These are phyloP conservation scores for Vulpes ferrilata DNA, from an alignment of 2,113 vertebrate species.

Conservation along the genomic window DNA sequence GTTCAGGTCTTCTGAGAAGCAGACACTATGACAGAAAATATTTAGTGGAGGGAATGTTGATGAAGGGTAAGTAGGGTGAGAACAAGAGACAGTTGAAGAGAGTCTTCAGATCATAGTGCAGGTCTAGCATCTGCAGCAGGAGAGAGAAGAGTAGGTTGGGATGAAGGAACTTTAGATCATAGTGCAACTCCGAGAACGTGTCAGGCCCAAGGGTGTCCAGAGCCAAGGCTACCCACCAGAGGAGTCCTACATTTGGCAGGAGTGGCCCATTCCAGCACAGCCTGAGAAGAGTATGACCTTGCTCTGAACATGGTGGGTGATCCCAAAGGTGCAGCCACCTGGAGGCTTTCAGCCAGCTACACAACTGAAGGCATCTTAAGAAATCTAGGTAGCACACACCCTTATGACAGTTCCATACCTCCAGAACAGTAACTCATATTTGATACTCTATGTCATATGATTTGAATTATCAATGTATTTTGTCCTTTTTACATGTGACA, in stretches of 20 bases:
- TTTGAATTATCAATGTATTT: neutral
- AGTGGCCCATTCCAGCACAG: neutral
- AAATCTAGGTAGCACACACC: accelerated
- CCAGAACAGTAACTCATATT: neutral
- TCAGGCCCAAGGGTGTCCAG: accelerated
- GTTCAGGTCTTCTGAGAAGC: neutral
- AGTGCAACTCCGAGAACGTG: accelerated
- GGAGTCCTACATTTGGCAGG: too few species aligned
- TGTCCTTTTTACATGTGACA: neutral
- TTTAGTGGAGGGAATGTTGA: neutral
- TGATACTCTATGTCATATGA: too few species aligned
- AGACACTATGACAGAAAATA: neutral
- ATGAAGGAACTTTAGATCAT: neutral
- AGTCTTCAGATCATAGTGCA: too few species aligned
- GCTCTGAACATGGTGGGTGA: neutral
- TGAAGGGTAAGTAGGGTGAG: too few species aligned
- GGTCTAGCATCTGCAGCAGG: too few species aligned
- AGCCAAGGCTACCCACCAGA: too few species aligned
- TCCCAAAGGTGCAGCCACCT: neutral
- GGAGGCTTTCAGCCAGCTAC: accelerated
- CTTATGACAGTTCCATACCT: neutral
- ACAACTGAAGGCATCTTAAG: neutral
- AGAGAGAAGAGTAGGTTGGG: neutral
- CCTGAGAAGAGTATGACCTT: neutral
- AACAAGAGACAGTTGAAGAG: neutral